phyloP scores from a whole-genome alignment of 2,888 invertebrate genomes.

The Scrobipalpa costella region DNA sequence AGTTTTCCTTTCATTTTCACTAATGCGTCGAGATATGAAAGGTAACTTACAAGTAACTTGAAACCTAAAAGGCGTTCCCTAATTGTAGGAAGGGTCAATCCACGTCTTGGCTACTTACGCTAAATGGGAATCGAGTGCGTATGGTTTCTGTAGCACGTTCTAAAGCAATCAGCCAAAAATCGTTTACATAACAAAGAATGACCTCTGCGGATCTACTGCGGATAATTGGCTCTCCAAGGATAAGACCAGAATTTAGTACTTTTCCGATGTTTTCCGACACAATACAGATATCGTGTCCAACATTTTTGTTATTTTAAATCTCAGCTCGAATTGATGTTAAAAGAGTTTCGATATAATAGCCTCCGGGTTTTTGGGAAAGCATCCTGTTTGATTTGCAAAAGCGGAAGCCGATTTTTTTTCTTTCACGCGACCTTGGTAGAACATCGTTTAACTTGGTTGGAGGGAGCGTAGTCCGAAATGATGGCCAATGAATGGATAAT shows the following conservation, averaged over 20 bases:
- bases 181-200: slow-evolving; percentile 55
- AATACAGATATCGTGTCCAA: too few relatives aligned
- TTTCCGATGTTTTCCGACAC: too few relatives aligned
- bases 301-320: background rate
- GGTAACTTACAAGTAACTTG: background rate
- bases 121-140: slow-evolving; percentile 28
- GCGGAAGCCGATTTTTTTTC: slow-evolving; percentile 25
- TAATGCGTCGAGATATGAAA: background rate
- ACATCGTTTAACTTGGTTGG: slow-evolving; percentile 39
- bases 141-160: slow-evolving; percentile 35
- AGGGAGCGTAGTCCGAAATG: slow-evolving; percentile 35
- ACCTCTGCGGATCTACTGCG: slow-evolving; percentile 41
- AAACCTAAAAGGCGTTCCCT: background rate
- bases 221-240: too few relatives aligned
- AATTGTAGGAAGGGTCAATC: slow-evolving; percentile 6
- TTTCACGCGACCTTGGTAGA: slow-evolving; percentile 36
- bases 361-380: slow-evolving; percentile 21
- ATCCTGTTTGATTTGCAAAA: slow-evolving; percentile 25
- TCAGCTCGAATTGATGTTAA: slow-evolving; percentile 21
- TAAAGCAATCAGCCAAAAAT: slow-evolving; percentile 42
- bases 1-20: background rate
- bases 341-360: slow-evolving; percentile 24
- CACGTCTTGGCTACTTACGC: slow-evolving; percentile 1
- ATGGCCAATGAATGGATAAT: slow-evolving; percentile 30
- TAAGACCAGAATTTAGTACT: background rate